Evolutionary conservation across 2,888 invertebrate genomes (phyloP), one percentile per base, ranked within the genome.

Genomic region (Horisme vitalbata): DNA sequence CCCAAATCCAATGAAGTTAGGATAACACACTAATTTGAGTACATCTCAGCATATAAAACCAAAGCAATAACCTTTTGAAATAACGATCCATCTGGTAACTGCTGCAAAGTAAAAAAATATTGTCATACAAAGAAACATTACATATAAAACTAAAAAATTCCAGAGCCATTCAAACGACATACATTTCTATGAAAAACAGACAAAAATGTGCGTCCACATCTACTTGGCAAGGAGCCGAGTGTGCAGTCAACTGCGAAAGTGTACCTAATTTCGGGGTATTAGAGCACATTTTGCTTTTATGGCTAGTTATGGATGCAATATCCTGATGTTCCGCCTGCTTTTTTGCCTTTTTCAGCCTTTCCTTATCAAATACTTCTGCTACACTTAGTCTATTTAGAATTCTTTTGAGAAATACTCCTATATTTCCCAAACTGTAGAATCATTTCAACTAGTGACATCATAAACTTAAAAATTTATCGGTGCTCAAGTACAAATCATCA

Each of bases 151-250:
- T 41, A 37, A 52, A 57, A 51, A 58, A 63, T 58, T 52, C 55
- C 45, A 62, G 53, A 52, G 50, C 71, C 67, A 73, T 78, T 74
- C 66, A 71, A 67, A 69, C 65, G 61, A 44, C 49, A 44, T 69
- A 71, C 68, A 67, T 68, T 58, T 59, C 59, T 63, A 63, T 64
- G 71, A 75, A 79, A 78, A 77, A 71, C 66, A 68, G 65, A 73
- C 69, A 63, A 75, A 79, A 82, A 77, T 68, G 70, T 69, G 71
- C 75, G 72, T 68, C 63, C 65, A 69, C 71, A 68, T 71, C 65
- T 61, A 61, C 61, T 80, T 83, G 83, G 83, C 77, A 63, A 55
- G 18, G 46, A 57, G 74, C 72, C 75, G 67, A 65, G 55, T 52
- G 46, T 34, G 24, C 35, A 43, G 44, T 10, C 12, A 18, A 31